A percentile compares a stretch with the other conserved stretches of the same genome.
These are phyloP conservation scores for Catostylus mosaicus DNA, from an alignment of 30 jellyfish, hydroid and myxozoan genomes.

Conservation along the genomic window DNA sequence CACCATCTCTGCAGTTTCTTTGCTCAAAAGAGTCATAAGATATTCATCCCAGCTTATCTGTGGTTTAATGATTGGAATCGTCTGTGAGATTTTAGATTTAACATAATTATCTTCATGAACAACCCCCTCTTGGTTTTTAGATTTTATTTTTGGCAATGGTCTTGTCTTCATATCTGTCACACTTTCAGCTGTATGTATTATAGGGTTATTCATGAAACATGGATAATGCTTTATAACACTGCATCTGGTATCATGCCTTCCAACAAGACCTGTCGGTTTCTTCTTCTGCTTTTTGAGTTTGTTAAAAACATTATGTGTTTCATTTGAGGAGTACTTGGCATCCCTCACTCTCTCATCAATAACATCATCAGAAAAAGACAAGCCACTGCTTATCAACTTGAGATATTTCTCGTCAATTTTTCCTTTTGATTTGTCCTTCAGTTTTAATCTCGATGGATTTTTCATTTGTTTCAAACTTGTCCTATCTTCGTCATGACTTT, in stretches of 20 bases:
- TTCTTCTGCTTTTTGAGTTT: constrained; percentile 15
- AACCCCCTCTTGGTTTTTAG: not conserved
- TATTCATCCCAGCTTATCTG: constrained; percentile 82
- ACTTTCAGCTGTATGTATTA: not conserved
- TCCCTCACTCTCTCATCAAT: constrained; percentile 40
- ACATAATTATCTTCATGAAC: not conserved
- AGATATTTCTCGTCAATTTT: constrained; percentile 34
- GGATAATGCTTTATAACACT: constrained; percentile 69
- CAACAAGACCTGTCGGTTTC: constrained; percentile 3
- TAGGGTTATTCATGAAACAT: constrained; percentile 18
- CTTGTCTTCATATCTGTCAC: not conserved
- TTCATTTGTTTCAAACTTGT: not conserved
- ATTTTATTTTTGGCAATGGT: constrained; percentile 27
- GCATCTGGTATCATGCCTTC: constrained; percentile 72
- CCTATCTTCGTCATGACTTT: not conserved
- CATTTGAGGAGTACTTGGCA: constrained; percentile 4
- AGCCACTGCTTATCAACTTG: constrained; percentile 56
- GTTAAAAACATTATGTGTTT: not conserved
- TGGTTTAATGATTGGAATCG: not conserved
- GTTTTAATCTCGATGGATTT: not conserved
- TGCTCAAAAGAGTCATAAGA: constrained; percentile 66
- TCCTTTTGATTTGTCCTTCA: constrained; percentile 64
- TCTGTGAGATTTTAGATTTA: not conserved
- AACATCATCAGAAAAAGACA: constrained; percentile 64
- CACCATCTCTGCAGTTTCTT: constrained; percentile 84